Evolutionary conservation across 2,797 vertebrate genomes (phyloP), one percentile per base, ranked within the genome.

Genomic region (Galago senegalensis): DNA sequence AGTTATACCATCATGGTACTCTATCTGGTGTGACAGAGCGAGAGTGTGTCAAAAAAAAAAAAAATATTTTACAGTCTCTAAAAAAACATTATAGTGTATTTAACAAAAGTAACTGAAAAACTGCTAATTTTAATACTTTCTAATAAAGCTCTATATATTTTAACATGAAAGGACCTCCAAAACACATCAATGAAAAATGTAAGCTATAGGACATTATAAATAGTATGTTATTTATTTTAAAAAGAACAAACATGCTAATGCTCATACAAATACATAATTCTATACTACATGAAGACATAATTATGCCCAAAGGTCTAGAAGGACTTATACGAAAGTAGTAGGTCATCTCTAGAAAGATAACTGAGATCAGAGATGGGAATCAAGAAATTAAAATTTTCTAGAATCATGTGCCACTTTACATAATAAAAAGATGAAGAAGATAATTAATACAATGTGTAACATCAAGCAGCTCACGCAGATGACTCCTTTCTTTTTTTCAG

Each of bases 321-420:
- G 31, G 46, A 87, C 82, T 93, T 96, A 90, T 34, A 87, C 2
- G 65, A 85, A 84, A 90, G 58, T 21, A 89, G 56, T 46, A 89
- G 60, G 21, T 86, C 92, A 81, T 53, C 73, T 94, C 46, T 72
- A 63, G 6, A 58, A 82, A 76, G 21, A 89, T 40, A 94, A 89
- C 43, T 86, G 43, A 95, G 91, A 56, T 40, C 86, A 56, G 31
- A 89, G n/a, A 79, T 18, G 25, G 65, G 13, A 87, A 46, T 91
- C 29, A 93, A 96, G 80, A 31, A 63, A 27, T 84, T 88, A 91
- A 94, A 46, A 34, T 85, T 94, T 82, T 49, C 34, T 77, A 77
- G 25, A 81, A 85, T 60, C 69, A 31, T 20, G 37, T 88, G 65
- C 2, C 17, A 87, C 60, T 80, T 87, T 83, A 37, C 70, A 27